Percentiles rank a stretch among this genome's conserved stretches.
Conservation (phyloP, 2,113 vertebrate genomes). For the Zapus hudsonius region DNA sequence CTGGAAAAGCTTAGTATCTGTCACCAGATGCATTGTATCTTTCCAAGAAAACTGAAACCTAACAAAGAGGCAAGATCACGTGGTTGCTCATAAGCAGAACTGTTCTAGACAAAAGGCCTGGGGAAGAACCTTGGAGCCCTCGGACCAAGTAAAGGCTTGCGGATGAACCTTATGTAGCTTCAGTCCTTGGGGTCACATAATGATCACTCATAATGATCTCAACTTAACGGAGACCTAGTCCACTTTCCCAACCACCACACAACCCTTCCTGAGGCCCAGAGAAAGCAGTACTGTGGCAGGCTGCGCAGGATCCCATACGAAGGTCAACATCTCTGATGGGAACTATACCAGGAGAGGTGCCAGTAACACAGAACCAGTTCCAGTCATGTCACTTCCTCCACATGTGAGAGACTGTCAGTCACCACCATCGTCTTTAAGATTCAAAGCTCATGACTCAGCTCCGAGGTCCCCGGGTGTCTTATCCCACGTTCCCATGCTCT, state of each 20-base stretch:
- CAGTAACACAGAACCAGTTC: neutral
- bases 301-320: neutral
- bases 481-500: neutral
- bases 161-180: neutral
- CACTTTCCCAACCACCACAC: slow-evolving; percentile 4
- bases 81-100: neutral
- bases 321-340: neutral
- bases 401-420: neutral
- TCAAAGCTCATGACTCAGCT: neutral
- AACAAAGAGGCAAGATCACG: neutral
- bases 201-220: slow-evolving; percentile 50
- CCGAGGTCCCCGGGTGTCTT: neutral
- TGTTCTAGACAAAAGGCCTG: neutral
- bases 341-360: neutral
- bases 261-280: neutral
- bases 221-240: neutral
- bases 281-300: neutral
- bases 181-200: slow-evolving; percentile 36
- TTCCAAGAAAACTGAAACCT: neutral
- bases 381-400: neutral
- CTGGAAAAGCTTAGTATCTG: neutral
- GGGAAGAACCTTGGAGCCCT: neutral
- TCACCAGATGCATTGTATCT: neutral
- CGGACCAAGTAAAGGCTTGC: neutral
- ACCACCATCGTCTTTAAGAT: neutral